These are phyloP conservation scores for Eidolon helvum DNA, from an alignment of 2,113 vertebrate species.

Conservation along the genomic window DNA sequence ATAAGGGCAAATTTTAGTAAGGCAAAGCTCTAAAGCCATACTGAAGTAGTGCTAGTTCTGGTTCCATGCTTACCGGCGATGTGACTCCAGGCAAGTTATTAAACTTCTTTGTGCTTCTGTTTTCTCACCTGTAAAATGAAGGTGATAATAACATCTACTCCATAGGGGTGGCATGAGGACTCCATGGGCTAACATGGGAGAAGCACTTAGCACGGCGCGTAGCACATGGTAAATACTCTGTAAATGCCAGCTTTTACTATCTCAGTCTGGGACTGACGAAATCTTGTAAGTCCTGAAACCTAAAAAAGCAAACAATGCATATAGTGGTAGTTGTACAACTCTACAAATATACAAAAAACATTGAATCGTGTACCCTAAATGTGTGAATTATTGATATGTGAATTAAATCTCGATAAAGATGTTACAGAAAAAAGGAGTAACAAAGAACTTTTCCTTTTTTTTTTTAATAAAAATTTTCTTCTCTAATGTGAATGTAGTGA, in stretches of 20 bases:
- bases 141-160: no score
- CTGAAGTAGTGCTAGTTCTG: fast-evolving
- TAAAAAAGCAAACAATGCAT: not conserved
- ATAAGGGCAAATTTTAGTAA: not conserved
- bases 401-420: not conserved
- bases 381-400: not conserved
- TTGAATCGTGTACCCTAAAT: not conserved
- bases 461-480: not conserved
- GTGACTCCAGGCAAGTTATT: not conserved
- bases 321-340: not conserved
- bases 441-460: not conserved
- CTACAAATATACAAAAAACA: not conserved
- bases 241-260: not conserved
- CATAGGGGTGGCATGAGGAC: no score
- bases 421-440: not conserved
- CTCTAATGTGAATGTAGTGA: not conserved
- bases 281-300: not conserved
- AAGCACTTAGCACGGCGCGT: not conserved
- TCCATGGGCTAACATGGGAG: fast-evolving
- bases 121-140: not conserved
- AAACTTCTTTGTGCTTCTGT: not conserved
- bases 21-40: not conserved
- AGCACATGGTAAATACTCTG: not conserved
- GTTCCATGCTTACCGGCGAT: not conserved
- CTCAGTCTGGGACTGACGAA: not conserved